phyloP scores from a whole-genome alignment of 2,113 vertebrate species.

The Zapus hudsonius region DNA sequence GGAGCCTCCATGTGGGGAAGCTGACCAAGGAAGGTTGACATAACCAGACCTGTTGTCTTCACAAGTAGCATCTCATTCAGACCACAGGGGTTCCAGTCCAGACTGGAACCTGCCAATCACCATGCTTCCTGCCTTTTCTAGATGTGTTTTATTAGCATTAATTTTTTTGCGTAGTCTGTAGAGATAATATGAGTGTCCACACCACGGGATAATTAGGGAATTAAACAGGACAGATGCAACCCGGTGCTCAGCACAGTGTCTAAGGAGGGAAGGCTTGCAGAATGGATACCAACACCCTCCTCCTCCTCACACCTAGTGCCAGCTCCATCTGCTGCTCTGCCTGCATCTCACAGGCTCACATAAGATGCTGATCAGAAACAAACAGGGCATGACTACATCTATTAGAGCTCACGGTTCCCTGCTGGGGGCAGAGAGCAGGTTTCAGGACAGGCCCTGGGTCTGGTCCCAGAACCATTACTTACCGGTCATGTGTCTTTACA shows the following conservation, averaged over 20 bases:
- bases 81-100: not conserved
- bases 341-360: not conserved
- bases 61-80: not conserved
- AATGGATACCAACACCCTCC: not conserved
- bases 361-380: not conserved
- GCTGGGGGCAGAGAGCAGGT: not conserved
- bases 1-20: not conserved
- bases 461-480: not conserved
- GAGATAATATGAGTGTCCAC: not conserved
- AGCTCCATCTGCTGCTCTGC: not conserved
- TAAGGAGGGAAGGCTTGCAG: no score
- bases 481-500: not conserved
- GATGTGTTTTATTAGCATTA: not conserved
- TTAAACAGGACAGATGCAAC: not conserved
- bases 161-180: not conserved
- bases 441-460: not conserved
- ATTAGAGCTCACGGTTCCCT: not conserved
- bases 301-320: rapidly evolving
- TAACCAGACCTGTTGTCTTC: not conserved
- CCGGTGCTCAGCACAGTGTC: not conserved
- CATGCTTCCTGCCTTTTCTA: not conserved
- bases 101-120: not conserved
- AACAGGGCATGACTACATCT: rapidly evolving
- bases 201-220: not conserved
- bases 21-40: not conserved